Base-by-base conservation (phyloP, 2,888 invertebrate genomes). In the Phasia obesa region DNA sequence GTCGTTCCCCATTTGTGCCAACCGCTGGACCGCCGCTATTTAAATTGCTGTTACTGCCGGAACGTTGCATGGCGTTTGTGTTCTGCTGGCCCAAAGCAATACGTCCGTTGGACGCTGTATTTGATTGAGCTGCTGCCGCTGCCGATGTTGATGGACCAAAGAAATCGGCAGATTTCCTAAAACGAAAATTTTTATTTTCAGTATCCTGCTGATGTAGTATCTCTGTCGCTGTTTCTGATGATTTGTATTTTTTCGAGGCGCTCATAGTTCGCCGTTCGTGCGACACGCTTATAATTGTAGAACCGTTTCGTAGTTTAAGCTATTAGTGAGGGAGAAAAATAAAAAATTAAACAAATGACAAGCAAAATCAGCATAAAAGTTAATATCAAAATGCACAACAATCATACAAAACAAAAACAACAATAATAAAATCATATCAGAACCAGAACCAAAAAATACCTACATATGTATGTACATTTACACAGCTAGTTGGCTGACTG, bases 161-260 rank as follows among this genome's bases (percentile, higher is more conserved):
- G 25, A 85, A 81, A 67, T 85, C 85, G 0, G 81, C 65, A 1
- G 84, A 74, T 62, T 83, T 84, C 11, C 80, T 85, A 84, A 65
- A 87, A 87, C 64, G 88, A 85, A 86, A 59, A 87, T 77, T 90
- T 88, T 88, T 89, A 78, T 91, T 90, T 73, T 91, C 91, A 47
- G 88, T 90, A 71, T 91, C 90, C 87, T 90, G 89, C 85, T 88
- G 84, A 86, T 89, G 84, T 86, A 90, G 87, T 83, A 82, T 65
- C 44, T 83, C 79, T 55, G 75, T 79, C n/a, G 87, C 87, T 84
- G 90, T 89, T 85, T 91, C 91, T 88, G 90, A 89, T 76, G 88
- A 87, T 87, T 91, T 91, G 74, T 90, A 90, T 87, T 91, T 91
- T 88, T 91, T 91, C 70, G 91, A 90, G 87, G 91, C 90, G 89